Evolutionary conservation across 1,140 invertebrate genomes (phyloP), one percentile per base, ranked within the genome.

Genomic region (Zaprionus ornatus): DNA sequence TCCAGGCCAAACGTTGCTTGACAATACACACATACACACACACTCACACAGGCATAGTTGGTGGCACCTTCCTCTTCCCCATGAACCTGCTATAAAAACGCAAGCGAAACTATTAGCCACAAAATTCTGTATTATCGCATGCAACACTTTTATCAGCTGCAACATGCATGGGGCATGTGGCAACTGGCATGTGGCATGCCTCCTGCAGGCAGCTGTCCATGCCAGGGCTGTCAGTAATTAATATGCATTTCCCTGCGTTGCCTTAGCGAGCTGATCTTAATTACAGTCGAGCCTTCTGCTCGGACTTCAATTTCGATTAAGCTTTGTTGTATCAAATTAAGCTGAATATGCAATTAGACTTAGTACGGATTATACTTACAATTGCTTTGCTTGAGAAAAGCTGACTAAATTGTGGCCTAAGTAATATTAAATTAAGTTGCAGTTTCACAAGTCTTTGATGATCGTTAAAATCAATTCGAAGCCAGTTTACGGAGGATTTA

Each of bases 51-150:
- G 6, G 1, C 25, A 10, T 3, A 10, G 29, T 32, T 10, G 29
- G 9, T 29, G 9, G 29, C 17, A 45, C 21, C 23, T 21, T 12
- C 4, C 32, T 7, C 50, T 19, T 32, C 12, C 45, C 59, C 62
- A 77, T 79, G 77, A 73, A 77, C 77, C 60, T 68, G 68, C 17
- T 60, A 48, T 67, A 73, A 68, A 77, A 77, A 79, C 65, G 52
- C 60, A 77, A 60, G 32, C 40, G 64, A 55, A 72, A 77, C 66
- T 67, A 65, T 67, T 73, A 63, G 32, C 32, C 62, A 42, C 42
- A 83, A 63, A 52, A 66, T 52, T 50, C 27, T 64, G 50, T 48
- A 81, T 69, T 69, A 66, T 70, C 56, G 60, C 70, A 66, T 68
- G 57, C 27, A 50, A 45, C 66, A 57, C 21, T 35, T 61, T 69